Conservation (phyloP, 2,113 vertebrate genomes). For the Epinephelus moara region DNA sequence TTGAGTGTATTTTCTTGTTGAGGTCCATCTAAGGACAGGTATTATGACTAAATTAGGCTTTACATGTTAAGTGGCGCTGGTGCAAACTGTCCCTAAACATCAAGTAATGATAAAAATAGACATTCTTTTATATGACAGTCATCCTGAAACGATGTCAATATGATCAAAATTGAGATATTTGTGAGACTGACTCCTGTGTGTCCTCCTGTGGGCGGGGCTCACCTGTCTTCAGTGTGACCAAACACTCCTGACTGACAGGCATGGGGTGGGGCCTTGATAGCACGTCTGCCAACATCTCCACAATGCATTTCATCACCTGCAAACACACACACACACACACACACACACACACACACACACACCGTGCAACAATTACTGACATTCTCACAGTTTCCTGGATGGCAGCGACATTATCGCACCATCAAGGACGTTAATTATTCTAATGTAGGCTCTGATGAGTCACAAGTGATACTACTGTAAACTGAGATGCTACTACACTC, state of each 20-base stretch:
- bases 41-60: no score
- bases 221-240: constrained; percentile 91
- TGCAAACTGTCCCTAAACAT: background rate
- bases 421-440: no score
- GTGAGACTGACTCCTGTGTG: background rate
- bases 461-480: background rate
- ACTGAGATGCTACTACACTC: background rate
- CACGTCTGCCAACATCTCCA: constrained; percentile 92
- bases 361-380: no score
- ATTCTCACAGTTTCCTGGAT: no score
- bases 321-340: constrained; percentile 13
- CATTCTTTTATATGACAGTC: background rate
- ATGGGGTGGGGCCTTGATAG: constrained; percentile 89
- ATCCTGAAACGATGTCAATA: background rate
- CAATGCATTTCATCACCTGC: constrained; percentile 96
- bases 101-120: background rate
- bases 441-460: no score
- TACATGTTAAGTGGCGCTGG: background rate
- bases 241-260: constrained; percentile 91
- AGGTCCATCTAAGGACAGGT: no score
- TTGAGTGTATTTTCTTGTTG: background rate
- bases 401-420: no score
- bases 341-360: background rate
- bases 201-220: constrained; percentile 10
- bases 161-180: background rate